Conservation (phyloP, 2,113 vertebrate genomes). For the Egretta garzetta region DNA sequence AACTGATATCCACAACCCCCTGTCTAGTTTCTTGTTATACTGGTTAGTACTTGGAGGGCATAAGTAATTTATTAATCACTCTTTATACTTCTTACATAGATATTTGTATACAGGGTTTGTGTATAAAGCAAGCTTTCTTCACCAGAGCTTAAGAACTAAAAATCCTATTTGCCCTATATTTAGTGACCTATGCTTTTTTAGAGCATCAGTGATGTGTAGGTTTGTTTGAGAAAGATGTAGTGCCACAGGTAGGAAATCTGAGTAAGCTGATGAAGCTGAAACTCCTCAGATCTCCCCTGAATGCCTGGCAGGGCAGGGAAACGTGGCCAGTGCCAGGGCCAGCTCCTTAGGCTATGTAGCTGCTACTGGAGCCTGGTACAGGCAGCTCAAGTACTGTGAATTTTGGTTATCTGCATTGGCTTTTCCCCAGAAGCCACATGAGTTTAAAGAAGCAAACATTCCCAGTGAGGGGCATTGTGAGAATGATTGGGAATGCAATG, state of each 20-base stretch:
- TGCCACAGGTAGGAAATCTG: background rate
- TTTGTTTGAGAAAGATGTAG: background rate
- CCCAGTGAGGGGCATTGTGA: fast-evolving
- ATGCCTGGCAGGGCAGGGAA: background rate
- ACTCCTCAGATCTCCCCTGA: background rate
- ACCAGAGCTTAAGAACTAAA: background rate
- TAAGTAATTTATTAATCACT: background rate
- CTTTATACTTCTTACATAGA: background rate
- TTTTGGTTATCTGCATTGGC: background rate
- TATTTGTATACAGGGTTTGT: background rate
- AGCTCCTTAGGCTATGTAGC: background rate
- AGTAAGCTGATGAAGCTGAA: background rate
- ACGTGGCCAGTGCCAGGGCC: background rate
- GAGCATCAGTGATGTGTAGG: background rate
- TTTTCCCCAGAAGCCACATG: background rate
- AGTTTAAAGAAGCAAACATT: background rate
- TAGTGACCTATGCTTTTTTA: background rate
- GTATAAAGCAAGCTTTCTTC: background rate
- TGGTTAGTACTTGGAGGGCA: background rate
- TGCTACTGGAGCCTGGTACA: background rate
- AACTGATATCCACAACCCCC: background rate
- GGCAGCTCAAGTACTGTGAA: background rate
- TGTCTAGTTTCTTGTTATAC: background rate
- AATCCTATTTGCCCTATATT: background rate
- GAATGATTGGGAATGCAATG: background rate